Evolutionary conservation across 2,797 vertebrate genomes (phyloP).

Genomic region (Typhlichthys eigenmanni): DNA sequence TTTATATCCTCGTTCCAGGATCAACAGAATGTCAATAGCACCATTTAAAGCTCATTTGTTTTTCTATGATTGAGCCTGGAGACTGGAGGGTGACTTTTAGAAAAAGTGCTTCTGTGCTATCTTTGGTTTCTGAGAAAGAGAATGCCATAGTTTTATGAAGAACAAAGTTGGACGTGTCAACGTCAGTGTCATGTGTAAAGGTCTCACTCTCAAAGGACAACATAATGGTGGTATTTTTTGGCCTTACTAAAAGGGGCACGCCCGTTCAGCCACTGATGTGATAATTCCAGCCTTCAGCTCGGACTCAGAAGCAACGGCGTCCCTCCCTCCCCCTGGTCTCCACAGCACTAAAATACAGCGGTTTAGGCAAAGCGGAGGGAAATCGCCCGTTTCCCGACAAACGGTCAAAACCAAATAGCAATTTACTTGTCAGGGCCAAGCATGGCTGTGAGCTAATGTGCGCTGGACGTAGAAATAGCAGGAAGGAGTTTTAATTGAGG

Average conservation of each 20-base stretch:
- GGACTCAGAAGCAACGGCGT: conserved; percentile 42
- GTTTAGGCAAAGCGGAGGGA: conserved; percentile 73
- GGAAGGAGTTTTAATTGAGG: conserved; percentile 76
- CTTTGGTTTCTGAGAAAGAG: neutral
- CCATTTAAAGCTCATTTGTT: conserved; percentile 12
- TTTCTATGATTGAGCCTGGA: conserved; percentile 18
- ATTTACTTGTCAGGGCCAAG: conserved; percentile 76
- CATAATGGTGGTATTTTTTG: conserved; percentile 32
- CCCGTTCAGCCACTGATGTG: conserved; percentile 68
- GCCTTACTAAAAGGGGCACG: conserved; percentile 47
- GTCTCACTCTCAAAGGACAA: conserved; percentile 28
- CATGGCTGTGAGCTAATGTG: conserved; percentile 59
- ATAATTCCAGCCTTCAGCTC: conserved; percentile 74
- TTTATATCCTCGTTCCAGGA: conserved; percentile 31
- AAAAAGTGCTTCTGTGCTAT: neutral
- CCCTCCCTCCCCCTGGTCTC: conserved; percentile 25
- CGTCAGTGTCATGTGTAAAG: conserved; percentile 25
- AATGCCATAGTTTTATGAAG: conserved; percentile 8
- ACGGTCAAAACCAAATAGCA: conserved; percentile 73
- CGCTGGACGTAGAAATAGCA: conserved; percentile 73
- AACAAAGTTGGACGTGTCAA: conserved; percentile 10
- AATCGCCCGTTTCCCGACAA: conserved; percentile 77
- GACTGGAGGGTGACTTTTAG: conserved; percentile 9
- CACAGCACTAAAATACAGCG: conserved; percentile 46
- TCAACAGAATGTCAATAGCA: conserved; percentile 39